Base-by-base conservation (phyloP, 2,113 vertebrate species). In the Sinocyclocheilus anshuiensis region DNA sequence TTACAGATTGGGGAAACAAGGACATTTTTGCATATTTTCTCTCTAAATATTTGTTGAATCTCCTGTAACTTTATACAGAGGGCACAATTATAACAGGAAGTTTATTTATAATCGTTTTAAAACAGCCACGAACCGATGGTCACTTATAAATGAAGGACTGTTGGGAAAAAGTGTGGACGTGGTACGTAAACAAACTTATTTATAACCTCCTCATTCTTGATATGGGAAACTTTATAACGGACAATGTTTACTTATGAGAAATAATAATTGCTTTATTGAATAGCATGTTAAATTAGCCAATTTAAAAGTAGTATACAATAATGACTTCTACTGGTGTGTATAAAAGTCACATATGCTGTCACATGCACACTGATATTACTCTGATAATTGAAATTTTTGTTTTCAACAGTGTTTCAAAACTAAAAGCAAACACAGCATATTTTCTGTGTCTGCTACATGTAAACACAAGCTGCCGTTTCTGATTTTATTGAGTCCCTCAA, bases 1-100 rank as follows among this genome's bases (percentile, higher is more conserved):
- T 92, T 92, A 90, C 90, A 81, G 86, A 72, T 75, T 67, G 55
- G 84, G 89, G 85, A 83, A 90, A 69, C 74, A 53, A 6, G 78
- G 4, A 71, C 10, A n/a, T 61, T 55, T n/a, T 50, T 26, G 24
- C 26, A 9, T 26, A 71, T 39, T 48, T 65, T 61, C 24, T 12
- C 0, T 12, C 1, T 20, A 61, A 63, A 24, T 80, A 61, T 61
- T 80, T 74, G 12, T 26, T 26, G 20, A 3, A 50, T 48, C 24
- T 67, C 8, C 1, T 67, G 24, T 24, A 81, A 50, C 24, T 67
- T 18, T 20, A 50, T 50, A 20, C 0, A 81, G 42, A 13, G n/a
- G n/a, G 15, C 10, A 20, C 67, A 29, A 5, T 26, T 4, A 50
- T 82, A 24, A 50, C 6, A 24, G 2, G 26, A 39, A 1, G 20